These are phyloP conservation scores for Iselma pallidipennis DNA, from an alignment of 2,888 invertebrate species.

Conservation along the genomic window DNA sequence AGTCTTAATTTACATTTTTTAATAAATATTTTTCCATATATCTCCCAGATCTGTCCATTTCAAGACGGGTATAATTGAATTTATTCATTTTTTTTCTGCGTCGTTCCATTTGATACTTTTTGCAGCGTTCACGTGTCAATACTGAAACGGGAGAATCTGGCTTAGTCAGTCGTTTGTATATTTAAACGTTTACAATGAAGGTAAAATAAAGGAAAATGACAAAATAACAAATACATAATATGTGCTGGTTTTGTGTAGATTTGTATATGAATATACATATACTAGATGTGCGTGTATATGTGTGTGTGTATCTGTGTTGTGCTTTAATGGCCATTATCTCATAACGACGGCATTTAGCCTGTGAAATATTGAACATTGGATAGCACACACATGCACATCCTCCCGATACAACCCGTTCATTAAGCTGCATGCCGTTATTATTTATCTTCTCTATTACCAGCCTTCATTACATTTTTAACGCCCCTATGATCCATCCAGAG, in stretches of 20 bases:
- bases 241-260: too few relatives aligned
- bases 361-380: conserved; percentile 52
- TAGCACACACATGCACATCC: conserved; percentile 46
- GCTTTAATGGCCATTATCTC: conserved; percentile 54
- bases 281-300: too few relatives aligned
- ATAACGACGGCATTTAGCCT: conserved; percentile 50
- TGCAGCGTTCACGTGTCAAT: conserved; percentile 7
- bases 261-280: too few relatives aligned
- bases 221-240: conserved; percentile 50
- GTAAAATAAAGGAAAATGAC: conserved; percentile 41
- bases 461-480: conserved; percentile 47
- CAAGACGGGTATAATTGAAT: background rate
- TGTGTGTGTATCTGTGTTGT: conserved; percentile 34
- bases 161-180: conserved; percentile 33
- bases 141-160: conserved; percentile 1
- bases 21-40: too few relatives aligned
- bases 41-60: too few relatives aligned
- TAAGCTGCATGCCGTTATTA: conserved; percentile 48
- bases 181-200: background rate
- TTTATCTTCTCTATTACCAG: conserved; percentile 46
- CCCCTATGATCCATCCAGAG: conserved; percentile 32
- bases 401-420: conserved; percentile 46
- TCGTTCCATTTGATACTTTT: too few relatives aligned
- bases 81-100: background rate
- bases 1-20: too few relatives aligned